phyloP scores from a whole-genome alignment of 1,140 invertebrate species.

The Anoplophora glabripennis region DNA sequence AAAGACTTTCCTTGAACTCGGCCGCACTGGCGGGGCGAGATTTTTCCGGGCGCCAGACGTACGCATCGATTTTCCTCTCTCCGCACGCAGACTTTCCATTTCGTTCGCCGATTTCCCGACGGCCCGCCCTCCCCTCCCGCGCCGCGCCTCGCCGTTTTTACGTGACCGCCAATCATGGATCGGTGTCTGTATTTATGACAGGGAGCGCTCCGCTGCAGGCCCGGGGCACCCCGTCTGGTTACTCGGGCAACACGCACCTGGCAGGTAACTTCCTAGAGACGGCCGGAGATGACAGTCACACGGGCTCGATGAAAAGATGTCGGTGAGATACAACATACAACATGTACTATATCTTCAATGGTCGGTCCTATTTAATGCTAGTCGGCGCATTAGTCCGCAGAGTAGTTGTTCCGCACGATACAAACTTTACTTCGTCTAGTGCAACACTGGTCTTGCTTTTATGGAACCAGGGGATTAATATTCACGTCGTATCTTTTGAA shows the following conservation, averaged over 20 bases:
- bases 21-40: slow-evolving; percentile 13
- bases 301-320: too few relatives aligned
- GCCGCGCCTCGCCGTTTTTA: slow-evolving; percentile 15
- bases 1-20: slow-evolving; percentile 22
- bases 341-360: too few relatives aligned
- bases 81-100: slow-evolving; percentile 9
- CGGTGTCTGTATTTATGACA: slow-evolving; percentile 19
- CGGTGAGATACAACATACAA: too few relatives aligned
- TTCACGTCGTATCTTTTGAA: too few relatives aligned
- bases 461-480: too few relatives aligned
- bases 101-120: slow-evolving; percentile 9
- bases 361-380: too few relatives aligned
- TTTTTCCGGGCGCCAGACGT: slow-evolving; percentile 24
- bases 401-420: too few relatives aligned
- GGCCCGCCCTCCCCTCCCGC: background rate
- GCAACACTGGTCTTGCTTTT: too few relatives aligned
- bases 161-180: slow-evolving; percentile 17
- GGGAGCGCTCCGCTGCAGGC: background rate
- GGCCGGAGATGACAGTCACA: too few relatives aligned
- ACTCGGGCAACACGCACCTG: slow-evolving; percentile 7
- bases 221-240: slow-evolving; percentile 15
- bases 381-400: too few relatives aligned
- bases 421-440: too few relatives aligned
- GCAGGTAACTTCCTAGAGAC: too few relatives aligned
- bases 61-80: slow-evolving; percentile 23